Conservation (phyloP, 2,113 vertebrate genomes). For the Hemibagrus wyckioides region DNA sequence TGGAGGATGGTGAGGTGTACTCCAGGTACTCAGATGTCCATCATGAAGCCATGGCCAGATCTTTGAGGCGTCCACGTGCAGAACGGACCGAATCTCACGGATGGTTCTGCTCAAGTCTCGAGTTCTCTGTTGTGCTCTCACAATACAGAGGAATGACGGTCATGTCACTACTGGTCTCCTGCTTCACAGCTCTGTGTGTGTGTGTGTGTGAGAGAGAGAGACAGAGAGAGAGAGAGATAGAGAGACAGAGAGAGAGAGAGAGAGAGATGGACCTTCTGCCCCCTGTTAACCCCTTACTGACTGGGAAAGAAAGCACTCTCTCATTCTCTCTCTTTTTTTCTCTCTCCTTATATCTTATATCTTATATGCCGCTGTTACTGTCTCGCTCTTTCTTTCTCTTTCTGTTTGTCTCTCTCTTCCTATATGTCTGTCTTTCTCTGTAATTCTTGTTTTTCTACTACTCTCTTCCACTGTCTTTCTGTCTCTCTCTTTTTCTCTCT, state of each 20-base stretch:
- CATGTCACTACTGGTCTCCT: constrained; percentile 16
- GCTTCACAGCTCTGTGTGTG: constrained; percentile 8
- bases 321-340: not conserved
- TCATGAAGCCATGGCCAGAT: constrained; percentile 14
- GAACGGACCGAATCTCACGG: not conserved
- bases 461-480: not conserved
- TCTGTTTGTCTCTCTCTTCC: too few species aligned
- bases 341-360: not conserved
- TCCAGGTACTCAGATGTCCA: constrained; percentile 34
- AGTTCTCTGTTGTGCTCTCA: not conserved
- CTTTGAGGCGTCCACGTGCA: not conserved
- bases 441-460: not conserved
- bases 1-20: constrained; percentile 39
- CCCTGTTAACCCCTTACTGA: constrained; percentile 44
- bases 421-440: not conserved
- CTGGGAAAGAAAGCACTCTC: not conserved
- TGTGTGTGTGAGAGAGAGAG: constrained; percentile 4
- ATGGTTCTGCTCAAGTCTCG: not conserved
- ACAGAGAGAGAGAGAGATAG: not conserved
- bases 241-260: too few species aligned
- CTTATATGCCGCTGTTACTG: not conserved
- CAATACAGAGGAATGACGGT: not conserved
- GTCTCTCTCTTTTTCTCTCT: not conserved
- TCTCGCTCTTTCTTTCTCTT: not conserved
- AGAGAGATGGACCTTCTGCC: constrained; percentile 9